Evolutionary conservation across 2,113 vertebrate genomes (phyloP).

Genomic region (Enhydra lutris): DNA sequence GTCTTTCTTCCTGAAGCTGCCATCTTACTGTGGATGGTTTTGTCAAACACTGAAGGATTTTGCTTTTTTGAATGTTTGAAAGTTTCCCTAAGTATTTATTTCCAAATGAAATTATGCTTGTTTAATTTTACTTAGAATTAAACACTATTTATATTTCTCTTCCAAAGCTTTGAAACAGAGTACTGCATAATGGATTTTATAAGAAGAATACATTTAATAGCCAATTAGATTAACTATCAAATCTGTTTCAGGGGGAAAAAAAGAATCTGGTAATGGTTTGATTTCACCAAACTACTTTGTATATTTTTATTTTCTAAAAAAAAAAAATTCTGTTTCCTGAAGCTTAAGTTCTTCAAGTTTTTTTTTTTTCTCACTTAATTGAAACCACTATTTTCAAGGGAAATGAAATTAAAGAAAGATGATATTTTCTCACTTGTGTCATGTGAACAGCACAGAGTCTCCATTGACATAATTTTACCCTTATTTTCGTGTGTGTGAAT

Average conservation of each 20-base stretch:
- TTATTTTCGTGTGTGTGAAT: background rate
- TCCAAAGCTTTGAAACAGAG: constrained; percentile 29
- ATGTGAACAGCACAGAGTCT: background rate
- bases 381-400: constrained; percentile 46
- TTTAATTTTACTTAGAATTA: constrained; percentile 51
- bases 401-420: constrained; percentile 34
- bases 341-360: constrained; percentile 13
- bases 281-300: constrained; percentile 40
- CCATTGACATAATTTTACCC: background rate
- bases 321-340: constrained; percentile 15
- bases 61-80: background rate
- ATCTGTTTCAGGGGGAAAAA: background rate
- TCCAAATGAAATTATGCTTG: constrained; percentile 20
- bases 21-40: background rate
- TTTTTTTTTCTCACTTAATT: constrained; percentile 15
- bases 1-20: background rate
- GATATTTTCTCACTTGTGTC: background rate
- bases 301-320: constrained; percentile 45
- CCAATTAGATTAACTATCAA: constrained; percentile 54
- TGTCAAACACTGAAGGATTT: background rate
- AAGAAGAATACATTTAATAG: constrained; percentile 28
- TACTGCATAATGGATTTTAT: background rate
- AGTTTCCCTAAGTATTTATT: constrained; percentile 47
- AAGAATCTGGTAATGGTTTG: background rate
- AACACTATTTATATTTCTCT: constrained; percentile 40